Base-by-base conservation (phyloP, 2,113 vertebrate species). In the Oryzias curvinotus region DNA sequence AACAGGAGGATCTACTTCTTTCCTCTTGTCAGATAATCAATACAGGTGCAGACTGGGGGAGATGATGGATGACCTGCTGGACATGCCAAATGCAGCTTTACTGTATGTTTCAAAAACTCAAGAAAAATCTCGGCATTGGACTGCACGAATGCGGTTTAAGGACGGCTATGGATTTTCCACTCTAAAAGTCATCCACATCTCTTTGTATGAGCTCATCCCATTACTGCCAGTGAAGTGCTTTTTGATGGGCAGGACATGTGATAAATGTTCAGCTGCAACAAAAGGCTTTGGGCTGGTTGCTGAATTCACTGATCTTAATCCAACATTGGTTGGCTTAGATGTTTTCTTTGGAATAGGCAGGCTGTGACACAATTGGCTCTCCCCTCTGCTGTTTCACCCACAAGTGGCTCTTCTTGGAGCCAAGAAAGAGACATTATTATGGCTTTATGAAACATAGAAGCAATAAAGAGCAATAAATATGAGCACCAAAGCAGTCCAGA, bases 21-120 rank as follows among this genome's bases (percentile, higher is more conserved):
- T 77, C 65, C 77, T 73, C 86, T 81, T 87, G 85, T 85, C 89
- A 87, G 77, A 88, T 89, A 87, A 91, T 91, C 86, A 25, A 91
- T 91, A 85, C 55, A 19, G 68, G 63, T 83, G 83, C 81, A 76
- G 83, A 81, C 73, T 80, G 76, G 57, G 65, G 75, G 58, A 75
- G 73, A 82, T 73, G 82, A 85, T 83, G 80, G 82, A 84, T 25
- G 68, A 77, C 17, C 71, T 16, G 19, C 78, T 71, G 59, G 79
- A 45, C 62, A 78, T 54, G 18, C 58, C 67, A 77, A 74, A 81
- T 49, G 44, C 54, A 57, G 71, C 47, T 71, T 72, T 57, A 49
- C 63, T 72, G 25, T 67, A n/a, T 25, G 44, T 68, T 72, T 71
- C 36, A 65, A 28, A 79, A 86, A 78, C 65, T 88, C 72, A 36